Percentiles rank a stretch among this genome's conserved stretches.
These are phyloP conservation scores for Alcis repandata DNA, from an alignment of 2,888 invertebrate genomes.

Conservation along the genomic window DNA sequence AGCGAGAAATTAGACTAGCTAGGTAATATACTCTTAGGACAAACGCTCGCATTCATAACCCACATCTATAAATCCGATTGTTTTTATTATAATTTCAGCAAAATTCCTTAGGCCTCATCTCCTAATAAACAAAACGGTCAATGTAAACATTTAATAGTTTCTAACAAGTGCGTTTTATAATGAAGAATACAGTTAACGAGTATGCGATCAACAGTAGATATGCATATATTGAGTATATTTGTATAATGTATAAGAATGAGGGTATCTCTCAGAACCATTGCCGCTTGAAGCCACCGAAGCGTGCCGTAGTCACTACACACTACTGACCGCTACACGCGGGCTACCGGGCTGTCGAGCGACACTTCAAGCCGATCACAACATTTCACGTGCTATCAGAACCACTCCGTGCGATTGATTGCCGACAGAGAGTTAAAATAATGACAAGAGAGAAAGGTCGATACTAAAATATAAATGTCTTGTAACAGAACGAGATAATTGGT, in stretches of 20 bases:
- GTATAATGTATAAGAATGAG: conserved; percentile 36
- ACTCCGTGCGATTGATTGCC: conserved; percentile 9
- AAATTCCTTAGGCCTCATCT: conserved; percentile 52
- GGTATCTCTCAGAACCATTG: conserved; percentile 70
- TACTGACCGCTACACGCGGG: conserved; percentile 66
- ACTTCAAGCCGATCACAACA: conserved; percentile 71
- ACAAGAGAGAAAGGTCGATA: not conserved
- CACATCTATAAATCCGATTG: conserved; percentile 41
- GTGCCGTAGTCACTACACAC: conserved; percentile 83
- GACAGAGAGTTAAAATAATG: not conserved
- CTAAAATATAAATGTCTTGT: too few species aligned
- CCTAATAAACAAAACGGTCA: conserved; percentile 42
- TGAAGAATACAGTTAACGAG: conserved; percentile 60
- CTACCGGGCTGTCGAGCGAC: conserved; percentile 79
- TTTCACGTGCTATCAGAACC: conserved; percentile 13
- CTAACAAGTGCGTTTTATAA: conserved; percentile 64
- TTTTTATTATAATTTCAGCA: conserved; percentile 32
- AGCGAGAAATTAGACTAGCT: conserved; percentile 51
- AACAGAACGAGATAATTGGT: too few species aligned
- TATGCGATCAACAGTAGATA: conserved; percentile 52
- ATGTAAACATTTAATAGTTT: conserved; percentile 58
- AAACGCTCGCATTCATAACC: conserved; percentile 43
- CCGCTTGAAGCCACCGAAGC: conserved; percentile 81
- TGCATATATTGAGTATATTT: conserved; percentile 45
- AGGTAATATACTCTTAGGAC: conserved; percentile 46